phyloP scores from a whole-genome alignment of 2,113 vertebrate genomes.

The Gobiocypris rarus region DNA sequence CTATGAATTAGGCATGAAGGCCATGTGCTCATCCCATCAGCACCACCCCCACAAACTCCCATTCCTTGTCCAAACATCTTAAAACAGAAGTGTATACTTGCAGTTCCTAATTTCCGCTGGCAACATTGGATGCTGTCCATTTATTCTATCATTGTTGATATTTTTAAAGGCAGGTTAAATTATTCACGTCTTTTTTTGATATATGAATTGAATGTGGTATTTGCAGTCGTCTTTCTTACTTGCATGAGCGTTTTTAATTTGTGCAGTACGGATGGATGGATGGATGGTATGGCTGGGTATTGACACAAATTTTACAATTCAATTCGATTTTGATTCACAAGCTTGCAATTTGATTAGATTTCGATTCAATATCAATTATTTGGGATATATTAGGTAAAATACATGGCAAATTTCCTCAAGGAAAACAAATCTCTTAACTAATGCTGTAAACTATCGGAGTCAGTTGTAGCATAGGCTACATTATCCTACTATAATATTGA shows the following conservation, averaged over 20 bases:
- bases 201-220: not conserved
- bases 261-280: not conserved
- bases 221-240: no score
- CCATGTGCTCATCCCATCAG: constrained; percentile 49
- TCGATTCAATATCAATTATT: no score
- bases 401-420: no score
- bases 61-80: not conserved
- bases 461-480: no score
- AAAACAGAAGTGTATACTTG: not conserved
- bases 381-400: no score
- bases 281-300: not conserved
- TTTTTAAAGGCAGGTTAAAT: not conserved
- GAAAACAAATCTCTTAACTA: no score
- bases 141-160: not conserved
- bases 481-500: no score
- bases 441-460: no score
- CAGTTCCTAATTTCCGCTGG: not conserved
- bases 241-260: no score
- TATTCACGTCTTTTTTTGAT: not conserved
- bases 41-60: constrained; percentile 16
- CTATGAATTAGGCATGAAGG: constrained; percentile 70
- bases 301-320: no score
- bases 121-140: constrained; percentile 16
- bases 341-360: no score
- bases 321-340: not conserved